phyloP scores from a whole-genome alignment of 2,888 invertebrate species.

The Tetropium fuscum region DNA sequence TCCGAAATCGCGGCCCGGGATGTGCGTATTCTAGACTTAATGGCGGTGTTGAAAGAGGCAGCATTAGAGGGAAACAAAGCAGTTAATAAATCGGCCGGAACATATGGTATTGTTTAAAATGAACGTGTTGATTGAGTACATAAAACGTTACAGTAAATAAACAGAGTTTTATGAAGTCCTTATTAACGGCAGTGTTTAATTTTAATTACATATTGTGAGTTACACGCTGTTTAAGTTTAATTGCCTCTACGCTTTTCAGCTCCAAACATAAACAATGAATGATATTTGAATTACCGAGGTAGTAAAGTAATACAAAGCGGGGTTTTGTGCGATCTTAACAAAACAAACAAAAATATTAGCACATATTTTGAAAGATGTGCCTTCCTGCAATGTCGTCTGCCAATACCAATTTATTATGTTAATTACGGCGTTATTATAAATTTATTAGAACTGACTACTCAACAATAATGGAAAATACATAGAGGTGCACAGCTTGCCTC shows the following conservation, averaged over 20 bases:
- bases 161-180: conserved; percentile 53
- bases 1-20: too few relatives aligned
- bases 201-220: conserved; percentile 45
- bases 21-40: conserved; percentile 48
- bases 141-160: conserved; percentile 54
- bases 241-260: conserved; percentile 8
- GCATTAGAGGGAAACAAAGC: conserved; percentile 55
- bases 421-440: conserved; percentile 22
- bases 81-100: conserved; percentile 53
- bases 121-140: conserved; percentile 54
- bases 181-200: conserved; percentile 37
- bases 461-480: conserved; percentile 23
- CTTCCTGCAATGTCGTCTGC: too few relatives aligned
- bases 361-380: too few relatives aligned
- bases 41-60: conserved; percentile 52
- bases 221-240: conserved; percentile 23
- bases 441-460: conserved; percentile 20
- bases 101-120: conserved; percentile 56
- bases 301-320: too few relatives aligned
- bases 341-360: too few relatives aligned
- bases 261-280: conserved; percentile 5
- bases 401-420: conserved; percentile 13
- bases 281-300: not conserved
- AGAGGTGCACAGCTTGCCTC: not conserved
- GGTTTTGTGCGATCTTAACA: too few relatives aligned